phyloP scores from a whole-genome alignment of 1,140 invertebrate genomes.

The Danaus melanippus region DNA sequence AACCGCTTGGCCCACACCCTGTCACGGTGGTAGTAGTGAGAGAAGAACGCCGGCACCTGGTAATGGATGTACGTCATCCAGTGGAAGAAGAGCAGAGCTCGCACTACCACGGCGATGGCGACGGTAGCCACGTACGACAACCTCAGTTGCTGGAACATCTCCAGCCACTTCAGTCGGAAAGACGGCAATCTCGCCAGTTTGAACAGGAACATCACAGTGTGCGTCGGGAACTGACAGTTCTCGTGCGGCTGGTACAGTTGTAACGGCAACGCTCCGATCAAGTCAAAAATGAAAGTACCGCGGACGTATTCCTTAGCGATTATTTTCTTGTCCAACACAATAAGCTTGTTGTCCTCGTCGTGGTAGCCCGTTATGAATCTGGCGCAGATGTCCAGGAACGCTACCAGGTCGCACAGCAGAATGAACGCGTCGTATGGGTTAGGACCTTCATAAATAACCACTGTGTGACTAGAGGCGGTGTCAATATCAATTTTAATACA shows the following conservation, averaged over 20 bases:
- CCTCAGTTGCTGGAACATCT: conserved; percentile 16
- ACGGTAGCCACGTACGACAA: conserved; percentile 27
- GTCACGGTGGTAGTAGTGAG: conserved; percentile 19
- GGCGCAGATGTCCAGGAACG: not conserved
- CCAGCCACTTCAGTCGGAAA: too few relatives aligned
- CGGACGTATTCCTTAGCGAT: conserved; percentile 14
- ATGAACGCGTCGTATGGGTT: too few relatives aligned
- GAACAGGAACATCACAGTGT: too few relatives aligned
- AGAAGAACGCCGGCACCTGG: conserved; percentile 27
- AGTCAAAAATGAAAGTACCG: too few relatives aligned
- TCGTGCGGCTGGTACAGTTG: too few relatives aligned
- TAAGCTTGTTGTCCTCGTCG: conserved; percentile 25
- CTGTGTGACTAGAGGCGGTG: too few relatives aligned
- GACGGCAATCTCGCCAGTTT: too few relatives aligned
- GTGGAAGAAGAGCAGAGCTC: conserved; percentile 29
- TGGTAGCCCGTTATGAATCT: conserved; percentile 33
- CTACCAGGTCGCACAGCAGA: too few relatives aligned
- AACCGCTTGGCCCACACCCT: conserved; percentile 18
- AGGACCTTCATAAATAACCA: too few relatives aligned
- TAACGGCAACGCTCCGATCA: too few relatives aligned
- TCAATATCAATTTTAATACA: too few relatives aligned
- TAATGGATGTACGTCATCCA: conserved; percentile 38
- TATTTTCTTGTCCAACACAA: conserved; percentile 18
- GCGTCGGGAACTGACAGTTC: too few relatives aligned
- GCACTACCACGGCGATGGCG: conserved; percentile 12